Conservation (phyloP, 2,888 invertebrate genomes). For the Athripsodes cinereus region DNA sequence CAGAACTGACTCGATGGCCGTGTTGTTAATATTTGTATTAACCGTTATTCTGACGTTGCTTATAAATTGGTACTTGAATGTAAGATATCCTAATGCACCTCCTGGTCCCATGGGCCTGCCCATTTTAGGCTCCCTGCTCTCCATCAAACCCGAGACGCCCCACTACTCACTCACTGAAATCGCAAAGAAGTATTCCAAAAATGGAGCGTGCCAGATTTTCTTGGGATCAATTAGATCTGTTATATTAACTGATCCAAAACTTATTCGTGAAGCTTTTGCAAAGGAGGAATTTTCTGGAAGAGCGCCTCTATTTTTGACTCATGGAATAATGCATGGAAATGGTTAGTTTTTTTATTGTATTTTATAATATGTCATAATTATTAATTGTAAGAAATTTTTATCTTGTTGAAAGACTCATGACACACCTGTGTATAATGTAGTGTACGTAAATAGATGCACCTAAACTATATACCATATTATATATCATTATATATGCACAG, state of each 20-base stretch:
- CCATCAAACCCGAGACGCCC: conserved; percentile 62
- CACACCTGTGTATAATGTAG: no score
- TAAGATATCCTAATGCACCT: conserved; percentile 49
- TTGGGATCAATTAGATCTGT: conserved; percentile 74
- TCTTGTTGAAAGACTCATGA: no score
- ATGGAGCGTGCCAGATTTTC: conserved; percentile 56
- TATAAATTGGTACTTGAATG: conserved; percentile 37
- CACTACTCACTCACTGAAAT: conserved; percentile 64
- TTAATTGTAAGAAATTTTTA: no score
- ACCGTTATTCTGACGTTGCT: conserved; percentile 35
- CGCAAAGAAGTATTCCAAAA: conserved; percentile 62
- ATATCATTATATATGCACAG: no score
- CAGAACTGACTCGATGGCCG: background rate
- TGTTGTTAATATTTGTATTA: background rate
- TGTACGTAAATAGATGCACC: no score
- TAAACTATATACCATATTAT: no score
- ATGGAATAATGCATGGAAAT: conserved; percentile 81
- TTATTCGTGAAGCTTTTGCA: conserved; percentile 67
- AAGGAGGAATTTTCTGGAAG: conserved; percentile 68
- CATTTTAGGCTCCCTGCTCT: conserved; percentile 71
- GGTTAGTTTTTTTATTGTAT: no score
- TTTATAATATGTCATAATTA: no score
- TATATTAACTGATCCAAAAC: conserved; percentile 66
- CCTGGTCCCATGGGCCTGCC: conserved; percentile 80
- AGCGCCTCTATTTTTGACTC: conserved; percentile 77